A percentile compares a stretch with the other conserved stretches of the same genome.
These are phyloP conservation scores for Eulemur rubriventer DNA, from an alignment of 2,797 vertebrate genomes.

Conservation along the genomic window DNA sequence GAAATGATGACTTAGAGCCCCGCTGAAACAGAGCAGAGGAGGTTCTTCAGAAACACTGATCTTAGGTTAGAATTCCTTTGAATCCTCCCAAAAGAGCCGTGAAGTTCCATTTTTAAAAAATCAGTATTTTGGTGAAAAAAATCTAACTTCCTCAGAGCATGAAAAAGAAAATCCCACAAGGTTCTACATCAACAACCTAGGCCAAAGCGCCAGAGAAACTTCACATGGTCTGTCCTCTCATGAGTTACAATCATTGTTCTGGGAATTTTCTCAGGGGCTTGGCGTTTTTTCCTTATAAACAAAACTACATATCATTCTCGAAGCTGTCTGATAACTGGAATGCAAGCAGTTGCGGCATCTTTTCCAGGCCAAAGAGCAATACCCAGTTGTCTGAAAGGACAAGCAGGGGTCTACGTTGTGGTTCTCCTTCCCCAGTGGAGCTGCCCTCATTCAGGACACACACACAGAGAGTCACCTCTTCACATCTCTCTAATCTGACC, in stretches of 20 bases:
- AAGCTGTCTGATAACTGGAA: slow-evolving; percentile 62
- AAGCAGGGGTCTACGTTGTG: not conserved
- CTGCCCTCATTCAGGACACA: not conserved
- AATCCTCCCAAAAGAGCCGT: slow-evolving; percentile 8
- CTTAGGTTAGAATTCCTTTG: slow-evolving; percentile 4
- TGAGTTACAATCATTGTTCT: slow-evolving; percentile 76
- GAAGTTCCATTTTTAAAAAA: not conserved
- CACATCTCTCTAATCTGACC: not conserved
- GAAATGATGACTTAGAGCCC: not conserved
- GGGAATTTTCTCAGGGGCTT: slow-evolving; percentile 71
- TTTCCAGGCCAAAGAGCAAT: not conserved
- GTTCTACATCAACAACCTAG: slow-evolving; percentile 46
- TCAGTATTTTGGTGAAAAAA: slow-evolving; percentile 43
- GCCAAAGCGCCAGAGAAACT: slow-evolving; percentile 58
- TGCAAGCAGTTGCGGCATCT: slow-evolving; percentile 19
- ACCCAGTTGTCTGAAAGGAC: not conserved
- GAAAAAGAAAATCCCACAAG: slow-evolving; percentile 54
- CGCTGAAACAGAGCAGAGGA: not conserved
- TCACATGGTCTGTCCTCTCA: slow-evolving; percentile 55
- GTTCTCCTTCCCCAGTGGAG: not conserved
- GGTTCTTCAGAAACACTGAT: not conserved
- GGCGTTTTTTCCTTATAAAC: slow-evolving; percentile 73
- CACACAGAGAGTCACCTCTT: not conserved
- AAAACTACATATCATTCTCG: slow-evolving; percentile 72
- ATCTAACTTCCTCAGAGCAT: slow-evolving; percentile 49